Evolutionary conservation across 1,140 invertebrate species (phyloP).

Genomic region (Mizuhopecten yessoensis): DNA sequence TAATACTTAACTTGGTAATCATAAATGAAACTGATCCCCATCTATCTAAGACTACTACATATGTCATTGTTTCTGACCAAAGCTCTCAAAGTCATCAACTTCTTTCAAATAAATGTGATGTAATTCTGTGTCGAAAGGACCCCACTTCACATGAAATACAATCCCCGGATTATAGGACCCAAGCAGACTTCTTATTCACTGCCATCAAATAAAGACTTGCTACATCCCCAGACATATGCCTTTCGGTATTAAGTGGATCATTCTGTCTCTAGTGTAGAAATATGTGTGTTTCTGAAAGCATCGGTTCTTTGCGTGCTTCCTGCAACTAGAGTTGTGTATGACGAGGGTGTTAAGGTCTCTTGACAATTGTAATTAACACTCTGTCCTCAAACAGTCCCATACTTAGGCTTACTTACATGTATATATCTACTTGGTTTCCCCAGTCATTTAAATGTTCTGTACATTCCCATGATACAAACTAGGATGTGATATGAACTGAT

Average conservation of each 20-base stretch:
- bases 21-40: not conserved
- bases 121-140: constrained; percentile 26
- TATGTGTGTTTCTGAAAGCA: constrained; percentile 17
- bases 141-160: not conserved
- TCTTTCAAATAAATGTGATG: constrained; percentile 22
- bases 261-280: not conserved
- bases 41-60: not conserved
- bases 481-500: not conserved
- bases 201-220: not conserved
- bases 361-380: constrained; percentile 11
- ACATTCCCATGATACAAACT: not conserved
- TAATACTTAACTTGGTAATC: not conserved
- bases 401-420: not conserved
- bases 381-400: not conserved
- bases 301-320: not conserved
- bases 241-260: not conserved
- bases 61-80: not conserved
- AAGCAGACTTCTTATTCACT: not conserved
- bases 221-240: not conserved
- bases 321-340: constrained; percentile 10
- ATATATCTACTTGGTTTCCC: not conserved
- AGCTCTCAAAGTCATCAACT: not conserved
- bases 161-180: not conserved
- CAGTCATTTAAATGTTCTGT: not conserved
- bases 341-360: not conserved